Conservation (phyloP, 1,140 invertebrate species). For the Tetraneura akinire region DNA sequence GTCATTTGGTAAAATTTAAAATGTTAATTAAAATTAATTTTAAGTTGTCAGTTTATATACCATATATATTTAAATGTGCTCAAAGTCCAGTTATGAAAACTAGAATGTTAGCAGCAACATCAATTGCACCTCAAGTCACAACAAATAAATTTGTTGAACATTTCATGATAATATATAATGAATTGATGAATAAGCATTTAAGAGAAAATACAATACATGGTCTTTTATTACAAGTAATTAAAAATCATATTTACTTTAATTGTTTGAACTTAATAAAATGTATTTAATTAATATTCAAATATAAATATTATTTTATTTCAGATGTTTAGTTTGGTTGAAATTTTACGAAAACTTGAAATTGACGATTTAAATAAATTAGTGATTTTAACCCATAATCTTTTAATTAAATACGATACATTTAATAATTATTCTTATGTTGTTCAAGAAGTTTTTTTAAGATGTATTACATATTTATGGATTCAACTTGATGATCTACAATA, state of each 20-base stretch:
- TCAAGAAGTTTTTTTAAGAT: slow-evolving; percentile 39
- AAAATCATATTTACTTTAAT: background rate
- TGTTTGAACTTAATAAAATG: background rate
- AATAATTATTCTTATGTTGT: background rate
- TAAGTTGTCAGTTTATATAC: slow-evolving; percentile 58
- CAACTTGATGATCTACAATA: slow-evolving; percentile 21
- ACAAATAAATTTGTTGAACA: slow-evolving; percentile 58
- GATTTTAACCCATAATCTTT: background rate
- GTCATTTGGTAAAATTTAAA: too few species aligned
- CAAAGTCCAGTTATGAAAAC: slow-evolving; percentile 57
- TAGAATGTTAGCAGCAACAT: slow-evolving; percentile 59
- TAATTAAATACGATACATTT: background rate
- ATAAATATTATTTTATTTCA: slow-evolving; percentile 5
- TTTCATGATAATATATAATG: slow-evolving; percentile 56
- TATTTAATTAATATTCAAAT: background rate
- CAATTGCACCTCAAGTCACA: slow-evolving; percentile 58
- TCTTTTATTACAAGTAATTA: slow-evolving; percentile 59
- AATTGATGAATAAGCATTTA: slow-evolving; percentile 55
- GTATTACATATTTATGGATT: slow-evolving; percentile 40
- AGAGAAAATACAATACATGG: slow-evolving; percentile 61
- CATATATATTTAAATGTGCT: slow-evolving; percentile 57
- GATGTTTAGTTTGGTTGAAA: slow-evolving; percentile 40
- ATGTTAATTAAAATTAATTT: slow-evolving; percentile 50
- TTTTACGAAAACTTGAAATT: background rate
- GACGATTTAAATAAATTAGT: slow-evolving; percentile 25